Evolutionary conservation across 1,140 invertebrate genomes (phyloP).

Genomic region (Microplitis demolitor): DNA sequence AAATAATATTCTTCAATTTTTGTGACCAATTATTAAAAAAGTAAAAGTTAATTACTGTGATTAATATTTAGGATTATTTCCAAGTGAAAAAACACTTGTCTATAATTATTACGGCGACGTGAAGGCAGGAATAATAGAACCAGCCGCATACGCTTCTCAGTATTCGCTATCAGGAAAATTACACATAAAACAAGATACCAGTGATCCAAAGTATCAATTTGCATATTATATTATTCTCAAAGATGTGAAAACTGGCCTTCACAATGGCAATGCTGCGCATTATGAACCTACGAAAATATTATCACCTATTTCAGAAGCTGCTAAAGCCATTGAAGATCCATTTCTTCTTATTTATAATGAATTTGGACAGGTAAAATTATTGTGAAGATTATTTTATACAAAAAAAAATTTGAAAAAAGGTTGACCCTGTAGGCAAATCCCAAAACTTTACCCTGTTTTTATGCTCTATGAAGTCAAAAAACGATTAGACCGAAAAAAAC

Average conservation of each 20-base stretch:
- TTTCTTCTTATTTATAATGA: constrained; percentile 45
- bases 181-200: constrained; percentile 39
- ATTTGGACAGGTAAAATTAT: not conserved
- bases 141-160: constrained; percentile 47
- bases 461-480: no score
- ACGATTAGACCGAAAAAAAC: no score
- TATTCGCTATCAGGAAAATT: constrained; percentile 48
- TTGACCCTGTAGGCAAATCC: no score
- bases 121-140: constrained; percentile 47
- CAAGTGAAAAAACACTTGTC: constrained; percentile 45
- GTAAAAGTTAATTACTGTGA: no score
- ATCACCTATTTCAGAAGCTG: constrained; percentile 28
- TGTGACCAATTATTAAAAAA: no score
- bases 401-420: not conserved
- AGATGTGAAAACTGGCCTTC: constrained; percentile 45
- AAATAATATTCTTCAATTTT: not conserved
- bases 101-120: constrained; percentile 53
- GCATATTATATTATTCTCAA: constrained; percentile 40
- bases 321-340: constrained; percentile 39
- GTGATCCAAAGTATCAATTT: constrained; percentile 33
- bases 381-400: no score
- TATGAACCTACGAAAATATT: not conserved
- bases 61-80: constrained; percentile 36
- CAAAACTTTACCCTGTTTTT: no score
- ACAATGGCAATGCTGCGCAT: constrained; percentile 42